These are phyloP conservation scores for Ancistrus triradiatus DNA, from an alignment of 2,113 vertebrate species.

Conservation along the genomic window DNA sequence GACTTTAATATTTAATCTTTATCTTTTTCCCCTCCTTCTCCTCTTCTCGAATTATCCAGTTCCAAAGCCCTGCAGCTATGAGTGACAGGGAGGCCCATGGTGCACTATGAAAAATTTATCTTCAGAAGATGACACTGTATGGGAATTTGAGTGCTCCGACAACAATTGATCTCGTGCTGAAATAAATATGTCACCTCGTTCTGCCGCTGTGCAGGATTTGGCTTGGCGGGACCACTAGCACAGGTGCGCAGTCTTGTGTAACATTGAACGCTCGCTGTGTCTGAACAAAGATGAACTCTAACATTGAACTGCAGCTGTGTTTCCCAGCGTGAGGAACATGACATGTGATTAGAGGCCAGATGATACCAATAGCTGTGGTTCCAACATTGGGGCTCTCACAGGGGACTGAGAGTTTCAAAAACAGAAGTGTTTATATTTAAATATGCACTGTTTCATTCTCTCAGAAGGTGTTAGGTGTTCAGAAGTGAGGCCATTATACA, in stretches of 20 bases:
- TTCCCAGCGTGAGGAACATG: neutral
- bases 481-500: neutral
- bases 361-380: constrained; percentile 2
- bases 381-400: neutral
- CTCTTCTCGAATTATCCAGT: constrained; percentile 37
- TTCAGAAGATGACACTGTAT: constrained; percentile 42
- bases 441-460: neutral
- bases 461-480: neutral
- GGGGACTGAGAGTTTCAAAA: neutral
- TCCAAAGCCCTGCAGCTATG: constrained; percentile 48
- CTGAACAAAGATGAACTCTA: constrained; percentile 11
- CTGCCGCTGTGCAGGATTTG: neutral
- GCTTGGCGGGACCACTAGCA: constrained; percentile 4
- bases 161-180: constrained; percentile 32
- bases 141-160: constrained; percentile 45
- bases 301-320: neutral
- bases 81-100: constrained; percentile 44
- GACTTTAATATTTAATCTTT: constrained; percentile 55
- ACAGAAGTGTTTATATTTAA: too few relatives aligned
- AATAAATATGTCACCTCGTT: constrained; percentile 44
- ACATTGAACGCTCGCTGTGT: constrained; percentile 1
- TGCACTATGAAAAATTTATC: constrained; percentile 53
- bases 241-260: constrained; percentile 35
- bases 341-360: constrained; percentile 16
- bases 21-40: constrained; percentile 29